Conservation (phyloP, 2,113 vertebrate species). For the Axis porcinus region DNA sequence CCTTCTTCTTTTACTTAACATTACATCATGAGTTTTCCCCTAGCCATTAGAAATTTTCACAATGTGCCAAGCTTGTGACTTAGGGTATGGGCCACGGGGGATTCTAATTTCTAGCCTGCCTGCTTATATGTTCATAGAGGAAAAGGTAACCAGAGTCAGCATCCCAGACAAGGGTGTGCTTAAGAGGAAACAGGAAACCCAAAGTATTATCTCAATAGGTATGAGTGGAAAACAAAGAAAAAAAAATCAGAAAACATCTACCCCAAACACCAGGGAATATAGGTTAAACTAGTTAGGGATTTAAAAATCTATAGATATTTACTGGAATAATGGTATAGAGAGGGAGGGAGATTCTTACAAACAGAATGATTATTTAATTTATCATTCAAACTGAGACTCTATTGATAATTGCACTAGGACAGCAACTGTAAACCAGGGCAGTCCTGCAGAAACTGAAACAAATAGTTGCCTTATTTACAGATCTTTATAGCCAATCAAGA, state of each 20-base stretch:
- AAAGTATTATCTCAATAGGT: not conserved
- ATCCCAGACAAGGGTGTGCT: not conserved
- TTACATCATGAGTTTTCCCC: slow-evolving; percentile 40
- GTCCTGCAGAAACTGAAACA: not conserved
- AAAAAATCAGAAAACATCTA: not conserved
- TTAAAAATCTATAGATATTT: slow-evolving; percentile 11
- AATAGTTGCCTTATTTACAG: not conserved
- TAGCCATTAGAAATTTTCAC: slow-evolving; percentile 33
- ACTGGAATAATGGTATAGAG: not conserved
- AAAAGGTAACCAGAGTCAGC: not conserved
- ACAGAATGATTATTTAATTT: slow-evolving; percentile 14
- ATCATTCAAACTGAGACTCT: not conserved
- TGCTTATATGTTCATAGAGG: not conserved
- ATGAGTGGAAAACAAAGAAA: not conserved
- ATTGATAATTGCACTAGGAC: not conserved
- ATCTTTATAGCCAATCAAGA: not conserved
- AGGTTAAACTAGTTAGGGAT: not conserved
- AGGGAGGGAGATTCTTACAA: not conserved
- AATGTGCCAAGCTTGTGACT: slow-evolving; percentile 10
- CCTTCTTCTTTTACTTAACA: slow-evolving; percentile 26
- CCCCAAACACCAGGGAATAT: not conserved
- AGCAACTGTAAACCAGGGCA: not conserved
- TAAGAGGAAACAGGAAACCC: not conserved
- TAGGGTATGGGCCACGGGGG: not conserved
- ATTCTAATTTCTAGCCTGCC: not conserved